phyloP scores from a whole-genome alignment of 2,888 invertebrate genomes.

The Invenusta paracnida region DNA sequence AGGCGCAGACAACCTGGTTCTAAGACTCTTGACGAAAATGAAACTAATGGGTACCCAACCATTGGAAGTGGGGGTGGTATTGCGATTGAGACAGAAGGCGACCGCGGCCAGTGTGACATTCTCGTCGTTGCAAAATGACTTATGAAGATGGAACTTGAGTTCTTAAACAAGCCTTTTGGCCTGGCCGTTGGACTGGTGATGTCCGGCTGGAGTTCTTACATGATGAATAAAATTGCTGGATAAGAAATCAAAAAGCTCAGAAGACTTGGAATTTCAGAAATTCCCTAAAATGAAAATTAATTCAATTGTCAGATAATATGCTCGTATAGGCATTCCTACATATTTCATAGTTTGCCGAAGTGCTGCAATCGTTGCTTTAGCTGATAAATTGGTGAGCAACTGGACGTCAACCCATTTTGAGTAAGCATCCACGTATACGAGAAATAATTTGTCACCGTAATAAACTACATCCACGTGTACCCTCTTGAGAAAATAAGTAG shows the following conservation, averaged over 20 bases:
- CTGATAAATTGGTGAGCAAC: background rate
- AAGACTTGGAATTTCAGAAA: background rate
- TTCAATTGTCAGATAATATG: conserved; percentile 19
- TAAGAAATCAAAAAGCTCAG: background rate
- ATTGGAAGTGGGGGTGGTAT: conserved; percentile 7
- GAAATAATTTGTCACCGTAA: conserved; percentile 5
- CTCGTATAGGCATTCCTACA: background rate
- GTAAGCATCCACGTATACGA: conserved; percentile 31
- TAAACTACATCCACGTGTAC: conserved; percentile 36
- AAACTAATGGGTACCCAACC: background rate
- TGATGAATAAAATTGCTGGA: background rate
- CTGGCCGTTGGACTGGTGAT: conserved; percentile 30
- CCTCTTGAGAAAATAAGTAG: conserved; percentile 30
- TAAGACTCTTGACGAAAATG: background rate
- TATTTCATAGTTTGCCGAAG: conserved; percentile 8
- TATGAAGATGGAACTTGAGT: background rate
- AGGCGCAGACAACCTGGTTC: background rate
- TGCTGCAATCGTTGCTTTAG: background rate
- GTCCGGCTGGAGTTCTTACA: conserved; percentile 6
- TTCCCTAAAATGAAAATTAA: conserved; percentile 5
- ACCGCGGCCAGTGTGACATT: background rate
- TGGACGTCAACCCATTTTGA: conserved; percentile 37
- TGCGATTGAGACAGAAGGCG: background rate
- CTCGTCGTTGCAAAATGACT: background rate
- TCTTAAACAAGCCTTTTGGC: conserved; percentile 3